Conservation (phyloP, 1,140 invertebrate genomes). For the Danaus plexippus region DNA sequence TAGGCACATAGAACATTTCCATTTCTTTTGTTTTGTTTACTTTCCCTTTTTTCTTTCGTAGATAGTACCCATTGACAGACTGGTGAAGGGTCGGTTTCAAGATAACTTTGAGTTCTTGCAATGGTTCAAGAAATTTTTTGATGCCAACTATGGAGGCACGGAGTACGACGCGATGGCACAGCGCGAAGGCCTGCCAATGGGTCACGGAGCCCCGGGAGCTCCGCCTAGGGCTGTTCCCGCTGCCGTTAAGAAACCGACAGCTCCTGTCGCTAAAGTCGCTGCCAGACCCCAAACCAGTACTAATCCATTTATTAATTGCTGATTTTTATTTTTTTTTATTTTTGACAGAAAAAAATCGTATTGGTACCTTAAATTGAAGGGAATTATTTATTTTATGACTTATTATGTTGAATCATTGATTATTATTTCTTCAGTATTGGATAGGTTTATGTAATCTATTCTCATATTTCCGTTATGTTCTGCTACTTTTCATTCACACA, state of each 20-base stretch:
- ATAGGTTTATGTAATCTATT: constrained; percentile 4
- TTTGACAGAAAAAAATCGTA: background rate
- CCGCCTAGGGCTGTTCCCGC: constrained; percentile 71
- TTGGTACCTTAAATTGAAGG: constrained; percentile 1
- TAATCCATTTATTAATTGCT: constrained; percentile 45
- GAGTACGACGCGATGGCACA: constrained; percentile 94
- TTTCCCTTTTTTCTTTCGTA: constrained; percentile 74
- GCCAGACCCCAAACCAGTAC: constrained; percentile 74
- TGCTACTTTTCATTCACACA: constrained; percentile 7
- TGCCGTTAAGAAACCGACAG: constrained; percentile 55
- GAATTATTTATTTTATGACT: constrained; percentile 1
- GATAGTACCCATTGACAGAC: constrained; percentile 97
- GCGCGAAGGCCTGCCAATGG: constrained; percentile 80
- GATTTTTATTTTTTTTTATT: constrained; percentile 14
- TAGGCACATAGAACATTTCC: constrained; percentile 25
- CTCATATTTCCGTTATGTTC: constrained; percentile 8
- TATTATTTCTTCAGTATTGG: constrained; percentile 9
- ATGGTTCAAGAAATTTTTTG: constrained; percentile 99
- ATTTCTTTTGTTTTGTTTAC: constrained; percentile 50
- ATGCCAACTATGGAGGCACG: constrained; percentile 97
- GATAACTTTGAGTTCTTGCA: constrained; percentile 99
- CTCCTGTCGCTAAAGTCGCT: constrained; percentile 70
- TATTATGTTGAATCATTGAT: constrained; percentile 10
- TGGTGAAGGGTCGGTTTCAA: constrained; percentile 98
- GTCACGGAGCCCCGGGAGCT: constrained; percentile 73